Conservation (phyloP, 2,113 vertebrate genomes). For the Sinocyclocheilus rhinocerous region DNA sequence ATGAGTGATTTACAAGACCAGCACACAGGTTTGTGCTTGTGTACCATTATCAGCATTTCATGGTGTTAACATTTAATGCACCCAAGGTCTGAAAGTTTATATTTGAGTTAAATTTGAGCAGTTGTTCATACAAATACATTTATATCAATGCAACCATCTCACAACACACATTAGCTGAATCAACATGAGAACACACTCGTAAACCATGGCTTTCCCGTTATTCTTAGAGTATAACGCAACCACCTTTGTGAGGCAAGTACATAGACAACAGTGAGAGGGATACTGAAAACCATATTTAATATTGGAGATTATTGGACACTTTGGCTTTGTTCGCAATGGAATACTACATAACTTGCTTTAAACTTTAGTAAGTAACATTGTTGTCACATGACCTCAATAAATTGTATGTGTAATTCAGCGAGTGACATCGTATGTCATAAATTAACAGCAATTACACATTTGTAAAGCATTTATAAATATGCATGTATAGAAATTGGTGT, state of each 20-base stretch:
- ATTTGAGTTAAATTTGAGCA: not conserved
- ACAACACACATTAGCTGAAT: constrained; percentile 3
- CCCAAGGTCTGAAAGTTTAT: not conserved
- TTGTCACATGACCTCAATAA: not conserved
- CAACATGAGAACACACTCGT: not conserved
- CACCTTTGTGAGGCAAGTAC: not conserved
- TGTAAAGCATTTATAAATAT: not conserved
- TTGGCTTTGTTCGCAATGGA: not conserved
- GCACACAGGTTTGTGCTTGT: constrained; percentile 10
- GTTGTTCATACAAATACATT: constrained; percentile 5
- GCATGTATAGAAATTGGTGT: not conserved
- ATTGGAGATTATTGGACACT: not conserved
- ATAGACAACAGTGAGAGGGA: not conserved
- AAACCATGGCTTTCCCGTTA: not conserved
- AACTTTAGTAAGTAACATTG: not conserved
- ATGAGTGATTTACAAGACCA: constrained; percentile 4
- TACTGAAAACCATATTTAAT: not conserved
- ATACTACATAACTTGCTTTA: not conserved
- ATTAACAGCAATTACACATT: not conserved
- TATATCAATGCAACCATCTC: not conserved
- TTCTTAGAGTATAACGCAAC: not conserved
- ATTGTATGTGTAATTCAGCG: not conserved
- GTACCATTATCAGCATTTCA: constrained; percentile 1
- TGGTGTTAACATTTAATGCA: not conserved
- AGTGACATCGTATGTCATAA: not conserved